Evolutionary conservation across 2,888 invertebrate genomes (phyloP), one percentile per base, ranked within the genome.

Genomic region (Dermolepida albohirtum): DNA sequence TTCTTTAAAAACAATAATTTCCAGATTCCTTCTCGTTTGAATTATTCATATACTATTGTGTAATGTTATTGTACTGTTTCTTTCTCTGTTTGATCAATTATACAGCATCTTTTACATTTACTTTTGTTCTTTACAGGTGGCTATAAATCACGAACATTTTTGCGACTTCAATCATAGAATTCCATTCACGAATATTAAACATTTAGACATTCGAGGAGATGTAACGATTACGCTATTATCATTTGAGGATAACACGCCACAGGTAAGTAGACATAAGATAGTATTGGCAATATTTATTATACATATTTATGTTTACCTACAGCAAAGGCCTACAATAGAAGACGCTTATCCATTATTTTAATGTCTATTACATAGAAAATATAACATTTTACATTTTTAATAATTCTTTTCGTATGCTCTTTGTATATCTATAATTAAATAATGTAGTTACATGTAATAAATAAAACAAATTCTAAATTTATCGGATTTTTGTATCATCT

Each of bases 201-300:
- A 64, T 29, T 7, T 64, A 5, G 50, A 51, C 27, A 51, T 64
- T 4, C 50, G 64, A 5, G 64, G 64, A 34, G 52, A 64, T 16
- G 52, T 64, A 41, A 64, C 52, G n/a, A 14, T 44, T 7, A 34
- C 64, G 0, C 54, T 54, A 10, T 43, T 64, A 27, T 64, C 64
- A n/a, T 64, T 41, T 14, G 64, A 64, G 14, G 64, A 64, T 17
- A 51, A 50, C 17, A 64, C 64, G 10, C 64, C 64, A 4, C 64
- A 64, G 52, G 64, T 64, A 41, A 43, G 17, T 52, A 10, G 27
- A 34, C 34, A 14, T 14, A 2, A n/a, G 1, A 5, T 2, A 14
- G 39, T 39, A 54, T 7, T 10, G 14, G 5, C 11, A 1, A n/a
- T n/a, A 16, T 29, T 8, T 34, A 47, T 14, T 17, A 17, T n/a